A percentile compares a stretch with the other conserved stretches of the same genome.
phyloP scores from a whole-genome alignment of 1,140 invertebrate genomes.

The Magallana ariakensis region DNA sequence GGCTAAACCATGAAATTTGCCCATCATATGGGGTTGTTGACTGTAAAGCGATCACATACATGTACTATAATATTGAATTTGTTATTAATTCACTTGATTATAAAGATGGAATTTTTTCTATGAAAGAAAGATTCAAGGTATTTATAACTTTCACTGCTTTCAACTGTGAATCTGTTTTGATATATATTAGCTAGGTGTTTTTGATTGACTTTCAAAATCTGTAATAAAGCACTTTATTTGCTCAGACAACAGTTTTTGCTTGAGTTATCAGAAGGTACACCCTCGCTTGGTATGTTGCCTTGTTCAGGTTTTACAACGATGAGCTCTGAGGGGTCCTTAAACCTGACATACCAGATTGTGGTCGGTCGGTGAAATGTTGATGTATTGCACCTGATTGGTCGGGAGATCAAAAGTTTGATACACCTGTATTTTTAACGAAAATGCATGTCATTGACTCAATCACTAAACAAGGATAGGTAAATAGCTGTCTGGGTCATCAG shows the following conservation, averaged over 20 bases:
- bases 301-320: neutral
- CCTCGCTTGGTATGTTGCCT: neutral
- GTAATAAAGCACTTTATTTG: no score
- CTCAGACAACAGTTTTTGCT: no score
- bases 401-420: slow-evolving; percentile 16
- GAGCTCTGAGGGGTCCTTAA: neutral
- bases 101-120: no score
- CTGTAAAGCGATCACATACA: neutral
- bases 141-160: no score
- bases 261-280: no score
- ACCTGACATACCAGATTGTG: neutral
- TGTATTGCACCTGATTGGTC: slow-evolving; percentile 4
- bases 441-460: neutral
- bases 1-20: neutral
- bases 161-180: no score
- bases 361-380: neutral
- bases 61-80: neutral
- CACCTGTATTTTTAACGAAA: neutral
- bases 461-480: neutral
- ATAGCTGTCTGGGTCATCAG: neutral
- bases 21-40: neutral
- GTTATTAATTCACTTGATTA: neutral
- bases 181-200: no score
- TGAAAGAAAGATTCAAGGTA: no score
- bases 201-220: no score